Percentiles rank a stretch among this genome's conserved stretches.
phyloP scores from a whole-genome alignment of 2,113 vertebrate genomes.

The Chamaea fasciata region DNA sequence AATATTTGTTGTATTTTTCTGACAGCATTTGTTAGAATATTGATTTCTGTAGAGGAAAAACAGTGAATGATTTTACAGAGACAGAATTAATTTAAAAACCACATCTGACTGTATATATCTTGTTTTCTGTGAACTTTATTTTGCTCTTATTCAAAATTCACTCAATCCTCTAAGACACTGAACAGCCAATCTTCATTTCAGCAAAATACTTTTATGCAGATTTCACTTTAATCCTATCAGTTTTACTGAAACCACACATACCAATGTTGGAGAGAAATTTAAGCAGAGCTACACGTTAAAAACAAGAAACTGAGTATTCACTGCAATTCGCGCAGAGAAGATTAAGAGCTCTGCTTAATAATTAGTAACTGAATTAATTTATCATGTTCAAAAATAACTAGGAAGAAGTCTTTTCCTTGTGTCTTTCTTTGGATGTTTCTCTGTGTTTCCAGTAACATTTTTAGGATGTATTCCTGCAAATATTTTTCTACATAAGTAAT shows the following conservation, averaged over 20 bases:
- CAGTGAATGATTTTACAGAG: not conserved
- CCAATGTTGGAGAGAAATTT: not conserved
- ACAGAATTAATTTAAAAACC: not conserved
- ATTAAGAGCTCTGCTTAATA: not conserved
- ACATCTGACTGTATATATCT: not conserved
- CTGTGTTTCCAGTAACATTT: not conserved
- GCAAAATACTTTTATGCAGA: not conserved
- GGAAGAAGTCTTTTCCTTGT: not conserved
- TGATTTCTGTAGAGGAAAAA: not conserved
- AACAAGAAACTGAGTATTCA: not conserved
- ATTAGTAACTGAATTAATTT: not conserved
- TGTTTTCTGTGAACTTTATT: not conserved
- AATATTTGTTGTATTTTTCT: not conserved
- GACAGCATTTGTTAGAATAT: not conserved
- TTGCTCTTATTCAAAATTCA: not conserved
- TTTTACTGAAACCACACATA: not conserved
- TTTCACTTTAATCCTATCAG: not conserved
- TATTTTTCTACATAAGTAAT: conserved; percentile 24
- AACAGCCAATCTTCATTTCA: not conserved
- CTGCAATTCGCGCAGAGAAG: not conserved
- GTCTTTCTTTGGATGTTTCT: not conserved
- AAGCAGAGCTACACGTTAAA: not conserved
- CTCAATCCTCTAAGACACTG: not conserved
- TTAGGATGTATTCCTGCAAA: not conserved
- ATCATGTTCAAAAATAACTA: not conserved